Base-by-base conservation (phyloP, 2,113 vertebrate genomes). In the Thomomys bottae region DNA sequence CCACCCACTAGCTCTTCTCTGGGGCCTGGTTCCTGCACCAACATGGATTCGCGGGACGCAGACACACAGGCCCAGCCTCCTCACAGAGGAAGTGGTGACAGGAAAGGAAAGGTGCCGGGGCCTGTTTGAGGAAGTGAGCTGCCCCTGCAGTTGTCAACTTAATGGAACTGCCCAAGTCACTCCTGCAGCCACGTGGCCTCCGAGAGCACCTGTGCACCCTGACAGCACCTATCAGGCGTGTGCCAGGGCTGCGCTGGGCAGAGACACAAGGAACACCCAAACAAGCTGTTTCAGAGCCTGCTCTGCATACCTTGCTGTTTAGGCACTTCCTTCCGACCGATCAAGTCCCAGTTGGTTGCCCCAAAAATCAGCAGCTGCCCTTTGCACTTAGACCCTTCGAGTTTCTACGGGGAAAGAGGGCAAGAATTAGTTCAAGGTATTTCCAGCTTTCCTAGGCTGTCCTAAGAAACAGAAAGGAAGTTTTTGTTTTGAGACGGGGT, bases 281-380 rank as follows among this genome's bases (percentile, higher is more conserved):
- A 8, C 2, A 17, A 20, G 12, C 49, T 54, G 59, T 10, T 21
- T 36, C 4, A 36, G 73, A 71, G 72, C 42, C 14, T 0, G 1
- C 24, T 20, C 82, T 64, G 76, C 97, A 20, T 98, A 99, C 99
- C 99, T 98, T 99, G 99, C 75, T 98, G 98, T 92, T 99, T 99
- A 95, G 99, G 99, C 88, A 99, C 99, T 98, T 99, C 99, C 96
- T 99, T 99, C 64, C 99, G 98, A 97, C 99, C 99, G 95, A 99
- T 99, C 97, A 99, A 95, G 97, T 99, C 99, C 99, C 99, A 99
- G 97, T 99, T 99, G 96, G 99, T 99, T 67, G 99, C 99, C 81
- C 99, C 99, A 96, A 99, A 99, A 92, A 99, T 98, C 87, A 99
- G 97, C 94, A 99, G 98, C 85, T 99, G 99, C 73, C 99, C 99